These are phyloP conservation scores for Ceratina japonica DNA, from an alignment of 1,140 invertebrate species.

Conservation along the genomic window DNA sequence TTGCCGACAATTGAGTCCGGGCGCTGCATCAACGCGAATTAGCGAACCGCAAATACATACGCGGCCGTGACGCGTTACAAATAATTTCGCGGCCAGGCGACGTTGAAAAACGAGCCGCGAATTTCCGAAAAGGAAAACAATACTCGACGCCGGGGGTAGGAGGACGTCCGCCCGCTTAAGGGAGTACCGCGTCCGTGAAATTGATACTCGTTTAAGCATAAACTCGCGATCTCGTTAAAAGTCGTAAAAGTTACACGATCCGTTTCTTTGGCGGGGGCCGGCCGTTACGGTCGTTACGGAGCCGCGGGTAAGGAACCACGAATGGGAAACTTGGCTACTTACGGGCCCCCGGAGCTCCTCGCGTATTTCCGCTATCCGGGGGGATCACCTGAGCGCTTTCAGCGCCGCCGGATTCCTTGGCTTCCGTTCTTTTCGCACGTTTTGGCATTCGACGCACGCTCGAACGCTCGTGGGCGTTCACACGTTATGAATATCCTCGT, in stretches of 20 bases:
- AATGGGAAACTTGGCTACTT: constrained; percentile 47
- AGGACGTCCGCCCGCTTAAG: constrained; percentile 4
- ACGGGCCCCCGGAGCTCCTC: constrained; percentile 14
- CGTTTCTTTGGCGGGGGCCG: constrained; percentile 43
- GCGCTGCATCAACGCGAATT: no score
- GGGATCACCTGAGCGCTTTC: constrained; percentile 38
- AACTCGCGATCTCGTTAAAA: constrained; percentile 46
- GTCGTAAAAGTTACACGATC: constrained; percentile 50
- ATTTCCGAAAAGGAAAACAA: neutral
- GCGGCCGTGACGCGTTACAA: no score
- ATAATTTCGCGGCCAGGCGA: no score
- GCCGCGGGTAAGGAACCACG: constrained; percentile 30
- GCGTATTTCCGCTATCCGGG: constrained; percentile 29
- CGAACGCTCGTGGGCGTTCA: constrained; percentile 65
- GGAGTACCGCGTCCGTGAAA: constrained; percentile 31
- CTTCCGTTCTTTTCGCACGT: constrained; percentile 60
- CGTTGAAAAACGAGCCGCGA: neutral
- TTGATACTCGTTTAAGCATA: constrained; percentile 46
- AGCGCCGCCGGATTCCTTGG: constrained; percentile 38
- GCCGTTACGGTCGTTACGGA: constrained; percentile 35
- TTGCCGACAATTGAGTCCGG: no score
- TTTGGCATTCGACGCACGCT: constrained; percentile 62
- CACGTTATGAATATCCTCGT: constrained; percentile 69
- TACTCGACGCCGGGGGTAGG: neutral
- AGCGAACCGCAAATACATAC: no score